phyloP scores from a whole-genome alignment of 2,113 vertebrate species.

The Scomber scombrus region DNA sequence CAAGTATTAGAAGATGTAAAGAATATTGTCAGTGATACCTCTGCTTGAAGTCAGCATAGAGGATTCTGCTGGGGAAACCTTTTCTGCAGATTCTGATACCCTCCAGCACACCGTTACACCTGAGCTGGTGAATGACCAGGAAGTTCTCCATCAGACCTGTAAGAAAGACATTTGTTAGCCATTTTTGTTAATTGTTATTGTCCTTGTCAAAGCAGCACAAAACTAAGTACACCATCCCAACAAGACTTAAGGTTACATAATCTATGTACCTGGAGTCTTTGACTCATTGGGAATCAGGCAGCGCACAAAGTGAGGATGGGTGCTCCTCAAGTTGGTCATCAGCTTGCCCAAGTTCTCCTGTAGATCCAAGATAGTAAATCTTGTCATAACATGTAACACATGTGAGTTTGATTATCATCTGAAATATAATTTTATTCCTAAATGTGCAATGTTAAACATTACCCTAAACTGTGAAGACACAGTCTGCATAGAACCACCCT shows the following conservation, averaged over 20 bases:
- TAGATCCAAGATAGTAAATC: not conserved
- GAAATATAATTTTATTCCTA: not conserved
- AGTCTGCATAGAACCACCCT: conserved; percentile 78
- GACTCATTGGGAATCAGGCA: conserved; percentile 75
- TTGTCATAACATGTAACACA: not conserved
- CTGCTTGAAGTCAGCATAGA: conserved; percentile 69
- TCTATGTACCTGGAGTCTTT: conserved; percentile 70
- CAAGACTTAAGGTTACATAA: not conserved
- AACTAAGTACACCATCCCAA: not conserved
- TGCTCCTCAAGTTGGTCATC: conserved; percentile 68
- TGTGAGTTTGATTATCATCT: not conserved
- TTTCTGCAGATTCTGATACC: conserved; percentile 75
- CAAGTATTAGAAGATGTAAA: too few relatives aligned
- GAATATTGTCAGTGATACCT: conserved; percentile 25
- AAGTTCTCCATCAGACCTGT: conserved; percentile 75
- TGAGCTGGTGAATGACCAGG: conserved; percentile 77
- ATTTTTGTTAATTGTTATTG: not conserved
- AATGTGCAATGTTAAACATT: not conserved
- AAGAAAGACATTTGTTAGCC: not conserved
- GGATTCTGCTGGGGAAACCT: conserved; percentile 70
- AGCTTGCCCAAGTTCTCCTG: too few relatives aligned
- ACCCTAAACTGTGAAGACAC: conserved; percentile 79
- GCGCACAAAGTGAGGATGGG: conserved; percentile 77
- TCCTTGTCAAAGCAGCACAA: not conserved
- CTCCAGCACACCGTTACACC: conserved; percentile 77